These are phyloP conservation scores for Elysia crispata DNA, from an alignment of 2,888 invertebrate species.

Conservation along the genomic window DNA sequence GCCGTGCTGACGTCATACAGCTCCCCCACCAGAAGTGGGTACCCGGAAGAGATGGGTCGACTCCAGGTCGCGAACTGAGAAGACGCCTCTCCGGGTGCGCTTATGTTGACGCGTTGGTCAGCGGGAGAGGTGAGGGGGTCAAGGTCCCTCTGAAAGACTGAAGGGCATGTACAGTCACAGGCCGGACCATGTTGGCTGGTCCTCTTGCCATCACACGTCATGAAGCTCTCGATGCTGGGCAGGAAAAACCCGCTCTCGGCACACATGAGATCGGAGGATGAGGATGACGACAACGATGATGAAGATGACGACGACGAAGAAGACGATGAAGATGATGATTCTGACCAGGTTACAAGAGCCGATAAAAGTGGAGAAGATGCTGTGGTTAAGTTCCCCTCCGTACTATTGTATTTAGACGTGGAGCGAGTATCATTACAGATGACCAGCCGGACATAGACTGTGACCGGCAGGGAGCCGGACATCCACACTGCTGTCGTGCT, in stretches of 20 bases:
- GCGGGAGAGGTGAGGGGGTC: constrained; percentile 30
- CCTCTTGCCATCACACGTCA: constrained; percentile 48
- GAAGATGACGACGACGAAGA: neutral
- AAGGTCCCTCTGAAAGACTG: constrained; percentile 45
- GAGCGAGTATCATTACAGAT: constrained; percentile 33
- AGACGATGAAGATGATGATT: neutral
- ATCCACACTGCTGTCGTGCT: constrained; percentile 40
- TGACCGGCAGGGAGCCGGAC: constrained; percentile 36
- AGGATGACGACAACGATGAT: neutral
- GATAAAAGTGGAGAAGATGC: neutral
- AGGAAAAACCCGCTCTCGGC: constrained; percentile 53
- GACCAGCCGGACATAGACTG: constrained; percentile 32
- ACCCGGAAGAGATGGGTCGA: constrained; percentile 18
- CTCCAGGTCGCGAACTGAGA: no score
- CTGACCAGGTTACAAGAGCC: neutral
- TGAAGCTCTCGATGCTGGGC: constrained; percentile 55
- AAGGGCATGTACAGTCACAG: constrained; percentile 49
- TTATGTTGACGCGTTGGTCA: neutral
- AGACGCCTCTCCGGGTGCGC: neutral
- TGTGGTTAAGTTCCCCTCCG: neutral
- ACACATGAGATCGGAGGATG: neutral
- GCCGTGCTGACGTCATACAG: constrained; percentile 33
- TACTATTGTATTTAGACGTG: neutral
- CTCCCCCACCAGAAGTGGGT: constrained; percentile 43
- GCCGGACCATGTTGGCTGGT: neutral